Evolutionary conservation across 2,797 vertebrate species (phyloP).

Genomic region (Rhinichthys osculus): DNA sequence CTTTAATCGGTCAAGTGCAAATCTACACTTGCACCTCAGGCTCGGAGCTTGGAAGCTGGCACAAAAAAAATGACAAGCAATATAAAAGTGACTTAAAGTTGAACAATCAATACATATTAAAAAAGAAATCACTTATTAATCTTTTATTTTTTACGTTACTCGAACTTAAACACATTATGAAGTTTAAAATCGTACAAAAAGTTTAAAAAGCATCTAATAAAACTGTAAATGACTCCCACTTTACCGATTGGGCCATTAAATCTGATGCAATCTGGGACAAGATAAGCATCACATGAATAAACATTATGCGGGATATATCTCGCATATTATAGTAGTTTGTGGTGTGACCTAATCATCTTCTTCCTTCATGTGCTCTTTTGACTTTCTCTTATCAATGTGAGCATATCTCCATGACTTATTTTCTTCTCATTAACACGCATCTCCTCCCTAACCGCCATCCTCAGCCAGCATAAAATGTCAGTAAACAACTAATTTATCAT

Average conservation of each 20-base stretch:
- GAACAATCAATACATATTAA: neutral
- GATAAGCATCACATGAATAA: neutral
- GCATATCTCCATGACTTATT: slow-evolving; percentile 30
- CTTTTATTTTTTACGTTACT: neutral
- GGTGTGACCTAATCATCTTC: neutral
- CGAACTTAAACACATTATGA: neutral
- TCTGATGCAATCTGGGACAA: neutral
- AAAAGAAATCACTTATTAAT: neutral
- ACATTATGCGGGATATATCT: neutral
- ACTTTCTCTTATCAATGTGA: slow-evolving; percentile 26
- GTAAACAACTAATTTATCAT: slow-evolving; percentile 49
- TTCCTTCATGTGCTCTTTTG: slow-evolving; percentile 5
- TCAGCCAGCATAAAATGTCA: slow-evolving; percentile 48
- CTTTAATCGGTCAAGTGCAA: slow-evolving; percentile 15
- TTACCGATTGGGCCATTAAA: neutral
- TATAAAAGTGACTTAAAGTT: neutral
- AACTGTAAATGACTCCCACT: neutral
- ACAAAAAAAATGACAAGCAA: neutral
- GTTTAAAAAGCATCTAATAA: neutral
- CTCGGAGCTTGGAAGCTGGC: neutral
- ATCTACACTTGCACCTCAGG: slow-evolving; percentile 14
- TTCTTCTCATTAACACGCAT: slow-evolving; percentile 40
- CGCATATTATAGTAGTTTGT: neutral
- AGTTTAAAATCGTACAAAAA: neutral
- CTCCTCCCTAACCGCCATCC: slow-evolving; percentile 29